These are phyloP conservation scores for Notolabrus celidotus DNA, from an alignment of 2,797 vertebrate species.

Conservation along the genomic window DNA sequence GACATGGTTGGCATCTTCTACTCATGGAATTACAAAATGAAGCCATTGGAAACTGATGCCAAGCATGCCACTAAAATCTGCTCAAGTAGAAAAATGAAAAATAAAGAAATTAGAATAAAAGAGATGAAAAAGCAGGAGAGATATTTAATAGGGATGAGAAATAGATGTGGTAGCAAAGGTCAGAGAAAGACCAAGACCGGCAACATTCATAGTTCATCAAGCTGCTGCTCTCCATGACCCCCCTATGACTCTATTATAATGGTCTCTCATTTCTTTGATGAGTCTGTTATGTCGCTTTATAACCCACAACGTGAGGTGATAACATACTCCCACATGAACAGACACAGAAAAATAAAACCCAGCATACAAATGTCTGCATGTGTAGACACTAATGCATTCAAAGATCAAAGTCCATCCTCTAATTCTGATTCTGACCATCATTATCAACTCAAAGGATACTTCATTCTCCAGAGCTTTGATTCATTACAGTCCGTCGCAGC, in stretches of 20 bases:
- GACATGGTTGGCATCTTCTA: not conserved
- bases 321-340: constrained; percentile 11
- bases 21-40: too few relatives aligned
- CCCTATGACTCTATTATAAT: constrained; percentile 27
- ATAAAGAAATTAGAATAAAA: too few relatives aligned
- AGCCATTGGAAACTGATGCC: too few relatives aligned
- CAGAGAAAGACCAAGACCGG: constrained; percentile 16
- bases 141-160: too few relatives aligned
- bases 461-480: constrained; percentile 48
- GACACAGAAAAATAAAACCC: constrained; percentile 8
- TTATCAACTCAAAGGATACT: constrained; percentile 42
- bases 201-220: constrained; percentile 6
- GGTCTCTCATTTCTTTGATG: constrained; percentile 25
- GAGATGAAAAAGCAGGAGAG: too few relatives aligned
- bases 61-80: too few relatives aligned
- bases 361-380: constrained; percentile 2
- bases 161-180: too few relatives aligned
- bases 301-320: constrained; percentile 7
- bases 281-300: constrained; percentile 36
- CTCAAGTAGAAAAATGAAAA: too few relatives aligned
- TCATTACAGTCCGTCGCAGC: constrained; percentile 33
- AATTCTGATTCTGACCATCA: constrained; percentile 24
- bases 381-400: constrained; percentile 28
- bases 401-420: constrained; percentile 53
- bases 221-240: constrained; percentile 17